Base-by-base conservation (phyloP, 2,888 invertebrate species). In the Lacanobia oleracea region DNA sequence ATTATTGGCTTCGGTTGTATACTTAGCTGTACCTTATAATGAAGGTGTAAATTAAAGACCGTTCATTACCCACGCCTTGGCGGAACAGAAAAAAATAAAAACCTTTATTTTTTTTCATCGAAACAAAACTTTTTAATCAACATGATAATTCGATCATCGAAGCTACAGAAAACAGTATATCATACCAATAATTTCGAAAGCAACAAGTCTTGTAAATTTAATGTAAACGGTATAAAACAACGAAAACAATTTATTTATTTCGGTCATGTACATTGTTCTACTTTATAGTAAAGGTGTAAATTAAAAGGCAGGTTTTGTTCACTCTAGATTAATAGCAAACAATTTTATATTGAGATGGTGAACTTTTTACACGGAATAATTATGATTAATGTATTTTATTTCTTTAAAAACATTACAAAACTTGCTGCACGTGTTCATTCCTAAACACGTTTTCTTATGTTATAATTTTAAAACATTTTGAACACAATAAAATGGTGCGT, bases 1-100 rank as follows among this genome's bases (percentile, higher is more conserved):
- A 90, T 91, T 89, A 90, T 90, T 89, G 83, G 79, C 81, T 86
- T 81, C 82, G 50, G 65, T 65, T 75, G 65, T 72, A 77, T 81
- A 80, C 77, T 70, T 72, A 69, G 70, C 66, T 74, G 27, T 59
- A 64, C 51, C 69, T 75, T 71, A 71, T 72, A 67, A 79, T 75
- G 71, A 78, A 65, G n/a, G 75, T 62, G 66, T 75, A 78, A 70
- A 83, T 80, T 79, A 82, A 77, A 80, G 23, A 62, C 37, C 37
- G 45, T 68, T 74, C 62, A 54, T 56, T 56, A 59, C 8, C 21
- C 40, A 40, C 33, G 27, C 43, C 60, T 8, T 53, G n/a, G 50
- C 14, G 9, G 27, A 69, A 57, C 40, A 68, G n/a, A 51, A 69
- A 59, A n/a, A 53, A 64, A 65, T 5, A 6, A 12, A 9, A 37